Evolutionary conservation across 2,797 vertebrate genomes (phyloP).

Genomic region (Sebastes oblongus): DNA sequence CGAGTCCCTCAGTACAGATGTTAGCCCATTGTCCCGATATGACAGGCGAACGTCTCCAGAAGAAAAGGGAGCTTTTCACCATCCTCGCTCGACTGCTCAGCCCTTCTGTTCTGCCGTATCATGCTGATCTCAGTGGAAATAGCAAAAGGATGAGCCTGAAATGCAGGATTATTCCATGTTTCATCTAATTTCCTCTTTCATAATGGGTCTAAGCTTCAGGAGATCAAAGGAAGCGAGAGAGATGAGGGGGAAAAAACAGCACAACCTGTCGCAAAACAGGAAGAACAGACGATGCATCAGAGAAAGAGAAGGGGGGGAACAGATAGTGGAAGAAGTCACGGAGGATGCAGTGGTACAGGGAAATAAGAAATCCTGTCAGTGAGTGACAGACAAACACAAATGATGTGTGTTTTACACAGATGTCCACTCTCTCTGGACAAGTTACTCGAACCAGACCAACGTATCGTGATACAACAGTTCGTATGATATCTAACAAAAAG

Average conservation of each 20-base stretch:
- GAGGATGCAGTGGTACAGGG: background rate
- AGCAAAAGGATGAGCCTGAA: slow-evolving; percentile 44
- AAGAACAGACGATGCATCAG: slow-evolving; percentile 8
- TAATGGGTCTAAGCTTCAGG: slow-evolving; percentile 20
- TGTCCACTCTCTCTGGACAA: background rate
- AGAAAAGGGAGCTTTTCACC: slow-evolving; percentile 26
- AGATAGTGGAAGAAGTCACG: background rate
- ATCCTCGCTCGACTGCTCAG: slow-evolving; percentile 24
- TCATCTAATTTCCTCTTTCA: slow-evolving; percentile 47
- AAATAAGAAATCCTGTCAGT: slow-evolving; percentile 11
- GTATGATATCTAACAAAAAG: too few species aligned
- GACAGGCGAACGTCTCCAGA: slow-evolving; percentile 21
- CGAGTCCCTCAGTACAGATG: slow-evolving; percentile 12
- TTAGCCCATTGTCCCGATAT: slow-evolving; percentile 39
- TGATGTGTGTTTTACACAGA: background rate
- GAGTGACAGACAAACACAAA: slow-evolving; percentile 15
- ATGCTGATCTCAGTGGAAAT: slow-evolving; percentile 39
- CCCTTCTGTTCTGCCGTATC: slow-evolving; percentile 32
- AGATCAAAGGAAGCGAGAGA: slow-evolving; percentile 40
- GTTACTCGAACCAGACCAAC: background rate
- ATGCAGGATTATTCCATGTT: slow-evolving; percentile 39
- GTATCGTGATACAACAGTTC: too few species aligned
- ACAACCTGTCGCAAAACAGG: slow-evolving; percentile 22
- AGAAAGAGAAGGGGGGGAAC: background rate
- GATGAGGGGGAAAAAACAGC: background rate